Percentiles rank a stretch among this genome's conserved stretches.
Evolutionary conservation across 2,888 invertebrate species (phyloP).

Genomic region (Dorcus parallelipipedus): DNA sequence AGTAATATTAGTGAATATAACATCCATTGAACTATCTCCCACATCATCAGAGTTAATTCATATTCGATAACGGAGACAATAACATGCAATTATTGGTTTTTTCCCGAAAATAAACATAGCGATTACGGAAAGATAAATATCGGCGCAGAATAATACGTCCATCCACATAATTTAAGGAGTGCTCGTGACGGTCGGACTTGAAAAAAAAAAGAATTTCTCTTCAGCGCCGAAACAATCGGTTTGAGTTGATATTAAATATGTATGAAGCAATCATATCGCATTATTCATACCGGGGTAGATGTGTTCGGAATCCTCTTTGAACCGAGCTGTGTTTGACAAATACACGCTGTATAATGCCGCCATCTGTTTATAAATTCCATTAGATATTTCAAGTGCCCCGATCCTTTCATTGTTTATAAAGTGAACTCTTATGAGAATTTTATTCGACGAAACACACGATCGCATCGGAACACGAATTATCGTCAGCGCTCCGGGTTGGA

Average conservation of each 20-base stretch:
- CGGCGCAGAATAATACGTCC: background rate
- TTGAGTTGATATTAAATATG: conserved; percentile 38
- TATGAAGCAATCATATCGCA: conserved; percentile 42
- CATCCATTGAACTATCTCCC: no score
- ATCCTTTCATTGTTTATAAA: background rate
- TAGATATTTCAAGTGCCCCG: conserved; percentile 29
- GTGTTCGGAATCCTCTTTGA: conserved; percentile 31
- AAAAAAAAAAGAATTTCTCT: conserved; percentile 25
- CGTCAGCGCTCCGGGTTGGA: no score
- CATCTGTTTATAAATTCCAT: conserved; percentile 40
- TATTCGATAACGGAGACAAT: no score
- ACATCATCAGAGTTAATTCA: no score
- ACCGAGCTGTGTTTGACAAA: conserved; percentile 35
- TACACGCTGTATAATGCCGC: conserved; percentile 37
- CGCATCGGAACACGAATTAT: no score
- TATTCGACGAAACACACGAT: no score
- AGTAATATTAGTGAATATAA: no score
- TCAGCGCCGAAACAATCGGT: conserved; percentile 30
- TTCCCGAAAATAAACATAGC: background rate
- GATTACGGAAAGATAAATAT: no score
- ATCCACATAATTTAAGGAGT: conserved; percentile 13
- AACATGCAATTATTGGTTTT: background rate
- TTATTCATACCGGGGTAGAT: conserved; percentile 36
- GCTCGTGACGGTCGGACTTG: conserved; percentile 15
- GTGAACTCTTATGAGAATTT: background rate